Conservation (phyloP, 2,797 vertebrate species). For the Vultur gryphus region DNA sequence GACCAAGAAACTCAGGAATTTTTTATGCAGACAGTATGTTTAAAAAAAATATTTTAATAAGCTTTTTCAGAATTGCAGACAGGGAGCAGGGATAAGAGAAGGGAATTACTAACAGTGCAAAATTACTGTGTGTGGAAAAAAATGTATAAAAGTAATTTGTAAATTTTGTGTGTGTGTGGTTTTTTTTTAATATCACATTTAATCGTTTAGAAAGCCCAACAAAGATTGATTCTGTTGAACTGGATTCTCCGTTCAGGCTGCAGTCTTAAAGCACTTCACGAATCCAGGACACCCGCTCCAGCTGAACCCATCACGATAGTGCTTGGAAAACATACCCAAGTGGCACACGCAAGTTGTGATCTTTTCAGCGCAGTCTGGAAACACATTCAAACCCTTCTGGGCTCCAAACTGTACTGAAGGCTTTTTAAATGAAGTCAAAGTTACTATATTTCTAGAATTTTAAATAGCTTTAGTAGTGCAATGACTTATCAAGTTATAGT, state of each 20-base stretch:
- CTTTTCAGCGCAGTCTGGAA: not conserved
- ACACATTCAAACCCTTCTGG: not conserved
- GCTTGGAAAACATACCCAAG: not conserved
- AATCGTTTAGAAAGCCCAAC: slow-evolving; percentile 53
- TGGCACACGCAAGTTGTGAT: not conserved
- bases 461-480: slow-evolving; percentile 74
- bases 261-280: not conserved
- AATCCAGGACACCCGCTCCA: slow-evolving; percentile 6
- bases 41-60: slow-evolving; percentile 81
- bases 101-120: slow-evolving; percentile 76
- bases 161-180: not conserved
- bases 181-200: slow-evolving; percentile 7
- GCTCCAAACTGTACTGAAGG: not conserved
- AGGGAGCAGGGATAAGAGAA: slow-evolving; percentile 35
- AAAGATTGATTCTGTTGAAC: not conserved
- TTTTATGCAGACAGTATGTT: slow-evolving; percentile 32
- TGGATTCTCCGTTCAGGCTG: slow-evolving; percentile 20
- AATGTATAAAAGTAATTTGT: slow-evolving; percentile 42
- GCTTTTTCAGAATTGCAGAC: slow-evolving; percentile 73
- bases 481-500: slow-evolving; percentile 66
- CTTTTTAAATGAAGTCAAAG: slow-evolving; percentile 46
- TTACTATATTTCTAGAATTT: slow-evolving; percentile 43
- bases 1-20: not conserved
- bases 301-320: not conserved
- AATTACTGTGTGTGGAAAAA: slow-evolving; percentile 61